Percentiles rank a stretch among this genome's conserved stretches.
phyloP scores from a whole-genome alignment of 2,797 vertebrate genomes.

The Liasis olivaceus region DNA sequence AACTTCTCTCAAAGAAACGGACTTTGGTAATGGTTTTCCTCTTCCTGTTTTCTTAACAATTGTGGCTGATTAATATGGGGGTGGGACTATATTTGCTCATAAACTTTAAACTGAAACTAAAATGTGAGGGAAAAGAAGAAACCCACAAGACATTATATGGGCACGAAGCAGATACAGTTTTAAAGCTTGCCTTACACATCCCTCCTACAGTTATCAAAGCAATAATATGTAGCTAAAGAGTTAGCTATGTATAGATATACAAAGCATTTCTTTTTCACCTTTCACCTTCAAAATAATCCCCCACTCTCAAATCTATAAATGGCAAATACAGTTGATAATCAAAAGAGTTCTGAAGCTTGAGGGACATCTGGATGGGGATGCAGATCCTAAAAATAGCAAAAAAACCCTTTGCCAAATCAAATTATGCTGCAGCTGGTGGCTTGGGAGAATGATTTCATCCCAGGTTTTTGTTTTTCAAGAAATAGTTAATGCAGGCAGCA shows the following conservation, averaged over 20 bases:
- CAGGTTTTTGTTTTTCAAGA: too few relatives aligned
- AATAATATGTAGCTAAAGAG: background rate
- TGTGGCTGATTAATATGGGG: background rate
- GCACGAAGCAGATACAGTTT: background rate
- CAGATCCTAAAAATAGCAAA: too few relatives aligned
- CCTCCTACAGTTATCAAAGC: background rate
- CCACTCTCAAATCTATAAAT: background rate
- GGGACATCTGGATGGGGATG: too few relatives aligned
- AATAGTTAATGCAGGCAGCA: too few relatives aligned
- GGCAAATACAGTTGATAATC: background rate
- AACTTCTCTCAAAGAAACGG: background rate
- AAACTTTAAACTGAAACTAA: background rate
- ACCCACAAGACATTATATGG: background rate
- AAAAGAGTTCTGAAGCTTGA: background rate
- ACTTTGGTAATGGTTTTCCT: background rate
- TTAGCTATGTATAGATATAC: background rate
- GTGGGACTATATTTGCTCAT: background rate
- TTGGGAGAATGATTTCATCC: too few relatives aligned
- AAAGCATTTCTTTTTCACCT: background rate
- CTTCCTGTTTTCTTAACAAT: conserved; percentile 6
- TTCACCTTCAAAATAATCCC: background rate
- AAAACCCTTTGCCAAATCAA: too few relatives aligned
- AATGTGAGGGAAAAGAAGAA: fast-evolving
- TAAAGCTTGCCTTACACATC: background rate
- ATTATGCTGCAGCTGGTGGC: too few relatives aligned